Evolutionary conservation across 2,888 invertebrate genomes (phyloP).

Genomic region (Drosophila mercatorum): DNA sequence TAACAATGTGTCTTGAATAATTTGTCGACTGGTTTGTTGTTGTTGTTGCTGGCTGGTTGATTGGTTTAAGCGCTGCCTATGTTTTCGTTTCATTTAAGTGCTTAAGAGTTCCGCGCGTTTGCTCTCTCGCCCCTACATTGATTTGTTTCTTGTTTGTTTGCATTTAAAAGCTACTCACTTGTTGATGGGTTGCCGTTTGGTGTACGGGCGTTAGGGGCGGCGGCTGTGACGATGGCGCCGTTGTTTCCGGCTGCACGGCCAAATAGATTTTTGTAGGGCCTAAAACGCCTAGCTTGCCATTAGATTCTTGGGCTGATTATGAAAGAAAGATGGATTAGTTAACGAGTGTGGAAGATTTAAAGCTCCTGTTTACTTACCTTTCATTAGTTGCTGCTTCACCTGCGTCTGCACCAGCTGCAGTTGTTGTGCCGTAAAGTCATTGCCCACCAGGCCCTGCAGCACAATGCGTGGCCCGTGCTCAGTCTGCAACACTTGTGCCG

Average conservation of each 20-base stretch:
- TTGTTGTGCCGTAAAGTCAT: constrained; percentile 93
- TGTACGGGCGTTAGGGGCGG: constrained; percentile 86
- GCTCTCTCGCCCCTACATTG: constrained; percentile 28
- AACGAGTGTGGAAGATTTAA: not conserved
- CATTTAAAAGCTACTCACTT: constrained; percentile 84
- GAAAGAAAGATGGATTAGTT: not conserved
- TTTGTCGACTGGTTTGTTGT: constrained; percentile 18
- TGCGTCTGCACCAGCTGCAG: constrained; percentile 93
- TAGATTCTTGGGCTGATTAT: constrained; percentile 90
- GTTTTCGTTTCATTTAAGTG: constrained; percentile 6
- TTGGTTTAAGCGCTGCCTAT: constrained; percentile 33
- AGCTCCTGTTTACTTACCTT: constrained; percentile 86
- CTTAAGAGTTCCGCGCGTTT: constrained; percentile 19
- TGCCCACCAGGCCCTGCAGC: constrained; percentile 92
- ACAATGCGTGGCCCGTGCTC: constrained; percentile 94
- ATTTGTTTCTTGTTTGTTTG: constrained; percentile 23
- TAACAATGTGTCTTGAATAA: constrained; percentile 27
- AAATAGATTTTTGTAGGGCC: constrained; percentile 94
- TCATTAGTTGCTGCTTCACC: constrained; percentile 94
- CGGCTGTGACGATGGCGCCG: constrained; percentile 85
- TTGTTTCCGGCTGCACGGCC: constrained; percentile 89
- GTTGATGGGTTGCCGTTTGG: constrained; percentile 82
- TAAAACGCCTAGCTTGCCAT: constrained; percentile 93
- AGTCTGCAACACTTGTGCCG: constrained; percentile 94
- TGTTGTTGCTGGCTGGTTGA: constrained; percentile 1